Evolutionary conservation across 2,888 invertebrate species (phyloP), one percentile per base, ranked within the genome.

Genomic region (Nasonia oneida): DNA sequence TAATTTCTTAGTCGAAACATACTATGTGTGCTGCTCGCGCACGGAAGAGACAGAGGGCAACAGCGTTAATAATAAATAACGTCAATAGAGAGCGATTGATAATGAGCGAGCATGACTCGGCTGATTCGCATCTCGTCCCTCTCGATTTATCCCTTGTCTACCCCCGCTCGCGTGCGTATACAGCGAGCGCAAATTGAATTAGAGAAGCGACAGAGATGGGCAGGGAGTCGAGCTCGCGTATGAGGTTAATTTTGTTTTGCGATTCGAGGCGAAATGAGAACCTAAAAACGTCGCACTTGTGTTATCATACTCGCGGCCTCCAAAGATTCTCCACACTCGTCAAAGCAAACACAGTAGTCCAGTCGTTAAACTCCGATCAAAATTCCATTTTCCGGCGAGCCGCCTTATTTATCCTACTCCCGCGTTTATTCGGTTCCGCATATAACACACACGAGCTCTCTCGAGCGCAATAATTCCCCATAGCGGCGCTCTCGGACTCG

Each of bases 31-130:
- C 8, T 6, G 14, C 10, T 1, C 67, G 67, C 3, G 15, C 33
- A 67, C 33, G 42, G 29, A 33, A n/a, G 33, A 73, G 4, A 29
- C 53, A 80, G 67, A 64, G 71, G 10, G 29, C 2, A 29, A 29
- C 2, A 37, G 6, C 61, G 12, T 83, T 53, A 83, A 78, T 83
- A 57, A 83, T 83, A 73, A 78, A 78, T 73, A 73, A 75, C 57
- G 83, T 83, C 83, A 83, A 73, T 78, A 83, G 42, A 83, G 42
- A 78, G 73, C 71, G 78, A 77, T 78, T 61, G 77, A 78, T 83
- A 83, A 78, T 39, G 73, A 83, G 75, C 33, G 39, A n/a, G 83
- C 83, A 61, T 83, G 83, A 83, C 83, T 57, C 77, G 78, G 29
- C 57, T 37, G 83, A 83, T 61, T 78, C 78, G 15, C 78, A 78